Evolutionary conservation across 2,797 vertebrate species (phyloP), one percentile per base, ranked within the genome.

Genomic region (Gymnoscopelus microlampas): DNA sequence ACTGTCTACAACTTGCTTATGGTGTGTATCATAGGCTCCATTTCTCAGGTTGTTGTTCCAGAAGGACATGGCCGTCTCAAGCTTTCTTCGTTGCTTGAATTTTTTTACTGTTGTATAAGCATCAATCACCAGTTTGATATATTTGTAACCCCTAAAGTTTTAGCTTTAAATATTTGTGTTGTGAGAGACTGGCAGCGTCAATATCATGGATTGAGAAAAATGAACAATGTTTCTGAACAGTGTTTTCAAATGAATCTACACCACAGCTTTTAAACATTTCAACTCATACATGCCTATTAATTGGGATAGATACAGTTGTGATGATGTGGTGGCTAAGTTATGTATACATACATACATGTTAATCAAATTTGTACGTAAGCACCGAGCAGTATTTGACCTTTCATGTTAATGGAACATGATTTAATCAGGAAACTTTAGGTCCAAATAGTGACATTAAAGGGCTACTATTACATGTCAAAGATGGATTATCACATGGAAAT

Each of bases 381-480:
- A 19, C 19, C 19, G 19, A 70, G 12, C 35, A 12, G 7, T 47
- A 57, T 57, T 39, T 60, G 11, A 47, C 70, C 8, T 24, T 62
- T 9, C 12, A 55, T 12, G 51, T 56, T 53, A 71, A 66, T 47
- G 48, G 61, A 65, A 57, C 68, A 53, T 13, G 63, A 44, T 26
- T 60, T 44, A 11, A 49, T 61, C 2, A 15, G 4, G 5, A 61
- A 3, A 44, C 47, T 53, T 55, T 0, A 68, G 59, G 39, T 68
- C 0, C 49, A 55, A 60, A 39, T 32, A n/a, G 26, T 32, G 7
- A 4, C 29, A 72, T 50, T 61, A 48, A 85, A 76, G 51, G 63
- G 71, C 60, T 73, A 6, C 63, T 84, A 10, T 79, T 82, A 84
- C 67, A 83, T 85, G 80, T 32, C 71, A 49, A 66, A 55, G 19